These are phyloP conservation scores for Laterallus jamaicensis DNA, from an alignment of 2,113 vertebrate species.

Conservation along the genomic window DNA sequence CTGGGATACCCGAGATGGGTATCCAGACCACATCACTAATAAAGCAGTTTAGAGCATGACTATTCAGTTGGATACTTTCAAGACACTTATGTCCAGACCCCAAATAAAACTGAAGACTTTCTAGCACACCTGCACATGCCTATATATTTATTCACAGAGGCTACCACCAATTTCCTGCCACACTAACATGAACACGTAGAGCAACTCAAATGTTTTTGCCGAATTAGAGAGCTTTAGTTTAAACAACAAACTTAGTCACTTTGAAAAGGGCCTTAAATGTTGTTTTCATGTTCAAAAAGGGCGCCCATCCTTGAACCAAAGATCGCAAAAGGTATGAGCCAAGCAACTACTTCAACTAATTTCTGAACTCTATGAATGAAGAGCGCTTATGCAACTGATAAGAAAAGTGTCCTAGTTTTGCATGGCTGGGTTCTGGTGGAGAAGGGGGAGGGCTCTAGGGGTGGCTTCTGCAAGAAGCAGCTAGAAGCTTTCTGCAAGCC, in stretches of 20 bases:
- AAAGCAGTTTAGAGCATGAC: background rate
- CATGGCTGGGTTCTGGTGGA: too few relatives aligned
- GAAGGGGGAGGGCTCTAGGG: too few relatives aligned
- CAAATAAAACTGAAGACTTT: background rate
- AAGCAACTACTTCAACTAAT: background rate
- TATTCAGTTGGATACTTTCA: background rate
- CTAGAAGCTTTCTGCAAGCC: too few relatives aligned
- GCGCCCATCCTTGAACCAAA: background rate
- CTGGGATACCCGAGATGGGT: background rate
- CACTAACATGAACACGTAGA: background rate
- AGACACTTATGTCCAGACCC: background rate
- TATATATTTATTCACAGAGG: background rate
- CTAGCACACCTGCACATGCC: background rate
- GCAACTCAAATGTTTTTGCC: background rate
- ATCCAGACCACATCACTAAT: background rate
- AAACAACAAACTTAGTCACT: too few relatives aligned
- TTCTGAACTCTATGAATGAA: background rate
- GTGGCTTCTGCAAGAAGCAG: too few relatives aligned
- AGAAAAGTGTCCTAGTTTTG: too few relatives aligned
- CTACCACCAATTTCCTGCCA: background rate
- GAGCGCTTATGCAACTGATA: background rate
- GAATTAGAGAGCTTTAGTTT: background rate
- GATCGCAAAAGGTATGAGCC: background rate
- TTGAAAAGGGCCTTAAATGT: background rate
- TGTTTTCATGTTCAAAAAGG: background rate